Percentiles rank a stretch among this genome's conserved stretches.
These are phyloP conservation scores for Hucho hucho DNA, from an alignment of 2,113 vertebrate species.

Conservation along the genomic window DNA sequence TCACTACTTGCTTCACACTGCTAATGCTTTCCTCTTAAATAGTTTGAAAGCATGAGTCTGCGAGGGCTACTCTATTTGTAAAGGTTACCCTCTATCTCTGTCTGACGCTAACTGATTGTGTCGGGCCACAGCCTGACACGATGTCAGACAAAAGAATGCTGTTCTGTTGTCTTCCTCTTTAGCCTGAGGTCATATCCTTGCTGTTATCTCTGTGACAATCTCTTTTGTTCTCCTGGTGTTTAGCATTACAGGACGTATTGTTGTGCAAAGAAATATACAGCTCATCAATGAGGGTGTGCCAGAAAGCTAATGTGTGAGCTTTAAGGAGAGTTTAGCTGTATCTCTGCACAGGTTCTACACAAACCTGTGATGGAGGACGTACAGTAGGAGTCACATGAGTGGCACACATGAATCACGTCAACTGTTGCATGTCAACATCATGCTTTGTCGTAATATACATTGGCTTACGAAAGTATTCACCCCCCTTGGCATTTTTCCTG, in stretches of 20 bases:
- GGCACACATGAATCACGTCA: conserved; percentile 50
- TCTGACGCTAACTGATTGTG: neutral
- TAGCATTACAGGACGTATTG: conserved; percentile 16
- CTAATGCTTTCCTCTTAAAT: neutral
- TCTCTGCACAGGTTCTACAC: neutral
- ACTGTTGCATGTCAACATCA: conserved; percentile 45
- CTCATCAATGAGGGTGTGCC: neutral
- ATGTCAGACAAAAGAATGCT: conserved; percentile 25
- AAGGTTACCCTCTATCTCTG: neutral
- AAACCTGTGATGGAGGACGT: conserved; percentile 16
- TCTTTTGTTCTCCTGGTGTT: conserved; percentile 39
- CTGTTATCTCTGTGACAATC: conserved; percentile 30
- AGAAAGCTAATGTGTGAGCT: neutral
- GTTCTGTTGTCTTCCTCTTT: conserved; percentile 36
- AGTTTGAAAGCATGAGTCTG: neutral
- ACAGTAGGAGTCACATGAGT: conserved; percentile 18
- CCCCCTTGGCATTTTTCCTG: too few species aligned
- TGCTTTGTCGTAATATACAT: conserved; percentile 13
- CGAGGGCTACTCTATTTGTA: neutral
- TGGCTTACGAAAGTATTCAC: conserved; percentile 21
- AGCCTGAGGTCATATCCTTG: conserved; percentile 54
- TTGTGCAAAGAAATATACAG: neutral
- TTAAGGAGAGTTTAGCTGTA: neutral
- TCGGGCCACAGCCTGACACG: neutral
- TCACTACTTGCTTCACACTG: neutral